A percentile compares a stretch with the other conserved stretches of the same genome.
Conservation (phyloP, 2,888 invertebrate genomes). For the Alloscopus bannaensis region DNA sequence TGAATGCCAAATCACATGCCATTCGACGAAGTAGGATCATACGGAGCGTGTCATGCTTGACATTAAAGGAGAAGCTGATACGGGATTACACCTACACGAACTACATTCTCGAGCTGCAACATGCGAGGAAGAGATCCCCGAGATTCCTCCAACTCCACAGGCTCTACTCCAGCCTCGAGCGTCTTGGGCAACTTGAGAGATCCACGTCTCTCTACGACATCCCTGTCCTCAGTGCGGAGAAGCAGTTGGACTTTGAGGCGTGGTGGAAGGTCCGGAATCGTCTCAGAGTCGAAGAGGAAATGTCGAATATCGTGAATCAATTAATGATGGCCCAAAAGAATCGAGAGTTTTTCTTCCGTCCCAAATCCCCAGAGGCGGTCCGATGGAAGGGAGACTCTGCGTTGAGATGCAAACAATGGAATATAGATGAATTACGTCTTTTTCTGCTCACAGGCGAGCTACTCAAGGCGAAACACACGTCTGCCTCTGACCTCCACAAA, state of each 20-base stretch:
- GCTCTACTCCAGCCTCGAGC: constrained; percentile 89
- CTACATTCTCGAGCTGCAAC: constrained; percentile 82
- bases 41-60: constrained; percentile 69
- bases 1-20: constrained; percentile 4
- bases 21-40: constrained; percentile 30
- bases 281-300: constrained; percentile 88
- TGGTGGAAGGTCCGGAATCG: constrained; percentile 88
- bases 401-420: constrained; percentile 88
- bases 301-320: constrained; percentile 85
- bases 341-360: constrained; percentile 88
- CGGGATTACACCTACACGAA: constrained; percentile 70
- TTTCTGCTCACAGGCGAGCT: constrained; percentile 62
- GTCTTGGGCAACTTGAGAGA: constrained; percentile 88
- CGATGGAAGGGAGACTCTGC: constrained; percentile 89
- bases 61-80: constrained; percentile 66
- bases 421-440: constrained; percentile 87
- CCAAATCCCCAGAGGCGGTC: constrained; percentile 83
- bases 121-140: constrained; percentile 83
- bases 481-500: constrained; percentile 81
- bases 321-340: constrained; percentile 87
- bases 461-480: constrained; percentile 42
- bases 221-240: constrained; percentile 84
- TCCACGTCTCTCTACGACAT: constrained; percentile 75
- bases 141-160: constrained; percentile 89
- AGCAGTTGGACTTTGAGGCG: constrained; percentile 90